Conservation (phyloP, 1,140 invertebrate species). For the Drosophila littoralis region DNA sequence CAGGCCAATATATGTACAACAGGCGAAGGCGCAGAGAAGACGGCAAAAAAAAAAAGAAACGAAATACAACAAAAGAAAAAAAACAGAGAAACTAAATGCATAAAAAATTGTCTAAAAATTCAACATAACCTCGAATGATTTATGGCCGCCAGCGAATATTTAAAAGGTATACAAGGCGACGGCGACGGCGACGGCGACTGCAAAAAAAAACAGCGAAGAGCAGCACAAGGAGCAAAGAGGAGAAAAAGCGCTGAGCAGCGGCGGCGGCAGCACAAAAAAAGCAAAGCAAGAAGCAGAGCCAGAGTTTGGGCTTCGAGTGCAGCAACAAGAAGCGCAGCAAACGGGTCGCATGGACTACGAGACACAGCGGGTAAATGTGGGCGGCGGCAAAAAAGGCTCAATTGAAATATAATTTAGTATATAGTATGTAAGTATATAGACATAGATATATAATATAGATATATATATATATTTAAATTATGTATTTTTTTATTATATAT, state of each 20-base stretch:
- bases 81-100: slow-evolving; percentile 49
- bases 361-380: background rate
- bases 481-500: no score
- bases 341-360: background rate
- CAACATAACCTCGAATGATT: slow-evolving; percentile 83
- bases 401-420: no score
- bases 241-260: slow-evolving; percentile 1
- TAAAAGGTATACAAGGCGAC: slow-evolving; percentile 65
- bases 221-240: slow-evolving; percentile 14
- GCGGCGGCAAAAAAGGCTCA: no score
- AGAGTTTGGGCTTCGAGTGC: slow-evolving; percentile 32
- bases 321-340: slow-evolving; percentile 7
- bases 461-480: no score
- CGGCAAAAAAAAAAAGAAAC: slow-evolving; percentile 25
- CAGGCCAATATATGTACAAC: slow-evolving; percentile 13
- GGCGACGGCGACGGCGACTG: background rate
- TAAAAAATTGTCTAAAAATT: slow-evolving; percentile 80
- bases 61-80: slow-evolving; percentile 3
- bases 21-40: slow-evolving; percentile 34
- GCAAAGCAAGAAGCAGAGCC: slow-evolving; percentile 19
- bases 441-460: no score
- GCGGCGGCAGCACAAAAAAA: slow-evolving; percentile 13
- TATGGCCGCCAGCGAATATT: slow-evolving; percentile 80
- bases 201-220: slow-evolving; percentile 17
- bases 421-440: no score